Base-by-base conservation (phyloP, 2,888 invertebrate genomes). In the Aricia artaxerxes region DNA sequence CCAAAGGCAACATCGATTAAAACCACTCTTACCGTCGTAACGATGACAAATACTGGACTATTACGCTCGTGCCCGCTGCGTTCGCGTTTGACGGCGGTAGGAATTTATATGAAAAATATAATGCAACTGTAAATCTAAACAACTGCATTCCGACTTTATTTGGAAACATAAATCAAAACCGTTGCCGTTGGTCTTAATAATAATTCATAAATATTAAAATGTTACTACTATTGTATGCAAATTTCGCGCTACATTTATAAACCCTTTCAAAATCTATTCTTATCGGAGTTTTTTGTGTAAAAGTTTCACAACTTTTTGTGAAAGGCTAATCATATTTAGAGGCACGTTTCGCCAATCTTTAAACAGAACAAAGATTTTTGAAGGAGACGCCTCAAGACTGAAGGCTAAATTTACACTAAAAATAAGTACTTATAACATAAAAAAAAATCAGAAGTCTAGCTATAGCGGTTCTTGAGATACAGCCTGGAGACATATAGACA, bases 101-200 rank as follows among this genome's bases (percentile, higher is more conserved):
- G 79, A 80, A 82, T 82, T 82, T 82, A 82, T 82, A 81, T 76
- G 79, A 78, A 79, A 77, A 80, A 80, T 80, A 80, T 80, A 79
- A 82, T 80, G 78, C 81, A 79, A 80, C 77, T 64, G 64, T 78
- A 80, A 80, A 79, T 79, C 78, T 78, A 78, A n/a, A 73, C 77
- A 78, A 77, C 77, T 80, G 80, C 79, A 80, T 80, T 78, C 79
- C 78, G 69, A 79, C 80, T 80, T 78, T 78, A 80, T 72, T 78
- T 78, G 69, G 73, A n/a, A 53, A 61, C 73, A 72, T 79, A 80
- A 80, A 81, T 80, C 80, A 73, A 77, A 57, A 16, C 78, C 31
- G 35, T n/a, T 38, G 61, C 72, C 57, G 77, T 57, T 73, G 61
- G 31, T 73, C 35, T 60, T 79, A 72, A 80, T 80, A 73, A 78